phyloP scores from a whole-genome alignment of 2,113 vertebrate species.

The Ursus arctos region DNA sequence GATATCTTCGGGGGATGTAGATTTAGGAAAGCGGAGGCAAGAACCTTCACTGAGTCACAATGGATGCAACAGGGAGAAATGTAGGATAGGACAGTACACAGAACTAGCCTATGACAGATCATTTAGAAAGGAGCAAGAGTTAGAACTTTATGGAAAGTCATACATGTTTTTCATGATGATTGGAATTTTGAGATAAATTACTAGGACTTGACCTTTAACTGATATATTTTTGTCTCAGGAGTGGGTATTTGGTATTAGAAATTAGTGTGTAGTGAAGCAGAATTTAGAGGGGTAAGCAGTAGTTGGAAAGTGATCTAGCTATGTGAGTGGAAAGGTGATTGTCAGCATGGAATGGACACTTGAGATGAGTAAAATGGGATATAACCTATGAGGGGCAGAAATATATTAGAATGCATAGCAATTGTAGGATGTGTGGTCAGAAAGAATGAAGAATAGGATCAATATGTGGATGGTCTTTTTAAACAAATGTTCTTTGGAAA shows the following conservation, averaged over 20 bases:
- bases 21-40: slow-evolving; percentile 35
- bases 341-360: background rate
- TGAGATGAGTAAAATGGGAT: background rate
- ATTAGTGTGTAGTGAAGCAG: slow-evolving; percentile 14
- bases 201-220: background rate
- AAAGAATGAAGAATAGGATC: slow-evolving; percentile 33
- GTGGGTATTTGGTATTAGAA: slow-evolving; percentile 38
- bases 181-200: background rate
- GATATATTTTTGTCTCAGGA: background rate
- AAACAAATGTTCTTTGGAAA: background rate
- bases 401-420: background rate
- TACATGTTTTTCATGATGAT: slow-evolving; percentile 29
- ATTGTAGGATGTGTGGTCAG: background rate
- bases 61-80: background rate
- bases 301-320: slow-evolving; percentile 14
- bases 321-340: background rate
- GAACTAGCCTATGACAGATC: background rate
- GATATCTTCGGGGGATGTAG: background rate
- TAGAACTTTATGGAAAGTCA: background rate
- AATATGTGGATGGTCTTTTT: background rate
- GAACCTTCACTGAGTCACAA: background rate
- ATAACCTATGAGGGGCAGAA: background rate
- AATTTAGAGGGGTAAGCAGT: slow-evolving; percentile 7
- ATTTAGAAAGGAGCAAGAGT: background rate
- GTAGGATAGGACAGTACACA: background rate